Base-by-base conservation (phyloP, 1,140 invertebrate genomes). In the Hirudo medicinalis region DNA sequence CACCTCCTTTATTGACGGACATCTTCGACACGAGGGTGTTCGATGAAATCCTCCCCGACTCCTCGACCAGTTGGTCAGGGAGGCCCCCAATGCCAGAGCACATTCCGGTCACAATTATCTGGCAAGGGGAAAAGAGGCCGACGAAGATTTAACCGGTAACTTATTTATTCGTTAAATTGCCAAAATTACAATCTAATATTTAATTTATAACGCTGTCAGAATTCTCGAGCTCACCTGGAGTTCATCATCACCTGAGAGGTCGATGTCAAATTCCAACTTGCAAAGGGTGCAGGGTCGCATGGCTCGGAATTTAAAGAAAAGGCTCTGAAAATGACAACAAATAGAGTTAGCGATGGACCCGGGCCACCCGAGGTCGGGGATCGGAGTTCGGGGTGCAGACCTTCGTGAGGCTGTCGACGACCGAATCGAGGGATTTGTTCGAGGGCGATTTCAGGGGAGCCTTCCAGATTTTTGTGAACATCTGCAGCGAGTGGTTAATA, bases 191-290 rank as follows among this genome's bases (percentile, higher is more conserved):
- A 36, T 36, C 6, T 36, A 36, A 36, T 36, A 36, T n/a, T n/a
- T n/a, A 49, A 49, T 49, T 49, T 13, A 5, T 49, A 15, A 49
- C 3, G 15, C 11, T 9, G 43, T 49, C 15, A 11, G 1, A 49
- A 49, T 15, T 13, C 43, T 63, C n/a, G 54, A 67, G 60, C 73
- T 57, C 55, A 96, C 82, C 80, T 95, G 92, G 74, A 96, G 88
- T 83, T 95, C 91, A 80, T 96, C 92, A 69, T 88, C 86, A 79
- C 92, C 90, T 0, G 90, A 89, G 72, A 92, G 81, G 76, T 90
- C 89, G 8, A 92, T 84, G 77, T 87, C 85, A 78, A 93, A 91
- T 74, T 87, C 86, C 27, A 94, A 77, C 80, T 90, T 87, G 75
- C 87, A 88, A 17, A 94, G 81, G 70, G 89, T 88, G 80, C 91